These are phyloP conservation scores for Diprion similis DNA, from an alignment of 1,140 invertebrate species.

Conservation along the genomic window DNA sequence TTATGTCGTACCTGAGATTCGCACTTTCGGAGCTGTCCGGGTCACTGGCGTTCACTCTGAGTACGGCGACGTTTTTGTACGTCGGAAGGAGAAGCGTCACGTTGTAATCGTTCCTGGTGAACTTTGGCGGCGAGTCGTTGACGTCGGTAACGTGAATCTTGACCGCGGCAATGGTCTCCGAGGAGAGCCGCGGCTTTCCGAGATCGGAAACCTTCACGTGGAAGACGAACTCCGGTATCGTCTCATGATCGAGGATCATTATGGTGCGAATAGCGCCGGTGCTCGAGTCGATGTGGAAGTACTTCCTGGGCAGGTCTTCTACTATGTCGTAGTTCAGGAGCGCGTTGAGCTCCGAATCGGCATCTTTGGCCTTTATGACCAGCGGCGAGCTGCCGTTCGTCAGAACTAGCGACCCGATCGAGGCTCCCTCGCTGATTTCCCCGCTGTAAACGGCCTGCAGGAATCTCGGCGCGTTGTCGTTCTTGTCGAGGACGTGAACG, in stretches of 20 bases:
- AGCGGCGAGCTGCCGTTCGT: conserved; percentile 73
- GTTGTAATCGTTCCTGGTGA: conserved; percentile 74
- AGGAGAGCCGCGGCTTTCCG: conserved; percentile 81
- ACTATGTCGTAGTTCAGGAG: conserved; percentile 86
- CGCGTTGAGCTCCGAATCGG: conserved; percentile 83
- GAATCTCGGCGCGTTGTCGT: conserved; percentile 89
- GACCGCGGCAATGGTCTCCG: conserved; percentile 75
- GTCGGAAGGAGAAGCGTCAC: conserved; percentile 83
- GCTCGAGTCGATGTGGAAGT: conserved; percentile 86
- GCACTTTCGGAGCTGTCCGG: conserved; percentile 71
- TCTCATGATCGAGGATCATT: conserved; percentile 83
- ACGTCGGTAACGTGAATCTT: conserved; percentile 82
- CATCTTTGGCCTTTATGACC: conserved; percentile 79
- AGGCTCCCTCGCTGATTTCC: conserved; percentile 75
- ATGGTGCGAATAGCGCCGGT: conserved; percentile 87
- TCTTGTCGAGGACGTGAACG: conserved; percentile 80
- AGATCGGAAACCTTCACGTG: conserved; percentile 86
- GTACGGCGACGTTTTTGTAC: conserved; percentile 74
- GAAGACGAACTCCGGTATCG: conserved; percentile 73
- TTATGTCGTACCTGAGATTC: conserved; percentile 74
- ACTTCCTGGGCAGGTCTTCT: conserved; percentile 73
- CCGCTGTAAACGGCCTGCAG: conserved; percentile 72
- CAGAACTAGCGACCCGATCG: conserved; percentile 75
- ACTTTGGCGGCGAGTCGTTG: conserved; percentile 86
- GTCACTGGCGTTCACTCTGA: conserved; percentile 75